Evolutionary conservation across 2,113 vertebrate genomes (phyloP), one percentile per base, ranked within the genome.

Genomic region (Cyphomyrus discorhynchus): DNA sequence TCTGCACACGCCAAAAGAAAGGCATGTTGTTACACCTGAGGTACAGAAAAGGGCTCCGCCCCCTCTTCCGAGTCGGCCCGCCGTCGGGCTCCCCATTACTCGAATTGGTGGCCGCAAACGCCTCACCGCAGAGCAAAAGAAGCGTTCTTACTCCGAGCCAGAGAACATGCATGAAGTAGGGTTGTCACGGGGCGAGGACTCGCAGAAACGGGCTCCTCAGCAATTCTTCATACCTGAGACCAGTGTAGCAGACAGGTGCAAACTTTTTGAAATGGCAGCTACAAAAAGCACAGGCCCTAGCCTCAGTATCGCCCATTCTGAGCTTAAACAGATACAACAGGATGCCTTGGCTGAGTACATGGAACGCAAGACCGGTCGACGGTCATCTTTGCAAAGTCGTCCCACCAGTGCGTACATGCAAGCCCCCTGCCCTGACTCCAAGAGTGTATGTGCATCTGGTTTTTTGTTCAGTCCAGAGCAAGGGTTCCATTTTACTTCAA

Each of bases 131-230:
- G 97, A 98, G 93, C 98, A 99, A 94, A 99, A 98, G 94, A 99
- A 98, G 90, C 94, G 96, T 0, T 99, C 97, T 0, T 99, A 97
- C 93, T 99, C 98, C 0, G 98, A 99, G 94, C 98, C 98, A 0
- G 98, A 98, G 92, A 99, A 97, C 92, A 97, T 99, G 95, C 97
- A 99, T 0, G 97, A 99, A 92, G 96, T 99, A 8, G 98, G 98
- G 2, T 86, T 98, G 56, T 96, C 93, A 0, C 97, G 97, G 0
- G 84, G 90, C 0, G 97, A 97, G 88, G 94, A 95, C 39, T 92
- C 91, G 85, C 96, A 92, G 91, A 92, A 95, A 92, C 90, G 93
- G 89, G 93, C 93, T 47, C 91, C 35, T 77, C 92, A 92, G 1
- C 92, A 93, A 8, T 95, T 95, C 5, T 66, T 91, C 82, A 92